phyloP scores from a whole-genome alignment of 2,113 vertebrate species.

The Cyanoderma ruficeps region DNA sequence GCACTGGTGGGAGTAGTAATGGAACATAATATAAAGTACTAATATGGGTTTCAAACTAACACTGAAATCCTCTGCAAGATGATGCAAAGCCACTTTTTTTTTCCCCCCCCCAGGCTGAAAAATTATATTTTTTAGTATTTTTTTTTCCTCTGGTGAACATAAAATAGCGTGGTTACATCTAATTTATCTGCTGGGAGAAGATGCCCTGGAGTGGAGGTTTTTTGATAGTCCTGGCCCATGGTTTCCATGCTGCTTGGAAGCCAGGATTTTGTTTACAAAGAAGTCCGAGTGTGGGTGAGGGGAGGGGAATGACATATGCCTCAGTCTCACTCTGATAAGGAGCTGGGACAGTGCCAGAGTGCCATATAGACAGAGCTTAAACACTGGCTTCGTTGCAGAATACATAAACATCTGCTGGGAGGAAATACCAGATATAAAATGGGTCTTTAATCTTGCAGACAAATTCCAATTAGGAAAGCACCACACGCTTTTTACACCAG shows the following conservation, averaged over 20 bases:
- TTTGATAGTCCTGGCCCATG: background rate
- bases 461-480: slow-evolving; percentile 54
- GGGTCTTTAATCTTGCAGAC: slow-evolving; percentile 35
- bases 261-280: background rate
- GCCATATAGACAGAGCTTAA: slow-evolving; percentile 1
- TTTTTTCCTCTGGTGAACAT: background rate
- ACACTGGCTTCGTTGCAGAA: background rate
- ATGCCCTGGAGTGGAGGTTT: background rate
- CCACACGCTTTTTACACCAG: background rate
- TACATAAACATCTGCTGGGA: slow-evolving; percentile 23
- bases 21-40: background rate
- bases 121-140: background rate
- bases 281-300: background rate
- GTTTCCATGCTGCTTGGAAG: background rate
- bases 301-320: background rate
- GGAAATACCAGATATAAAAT: slow-evolving; percentile 13
- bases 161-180: fast-evolving
- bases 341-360: background rate
- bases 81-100: background rate
- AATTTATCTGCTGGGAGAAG: background rate
- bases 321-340: background rate
- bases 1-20: background rate
- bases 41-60: background rate
- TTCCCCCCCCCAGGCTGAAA: background rate
- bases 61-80: background rate